Conservation (phyloP, 2,888 invertebrate genomes). For the Rutpela maculata region DNA sequence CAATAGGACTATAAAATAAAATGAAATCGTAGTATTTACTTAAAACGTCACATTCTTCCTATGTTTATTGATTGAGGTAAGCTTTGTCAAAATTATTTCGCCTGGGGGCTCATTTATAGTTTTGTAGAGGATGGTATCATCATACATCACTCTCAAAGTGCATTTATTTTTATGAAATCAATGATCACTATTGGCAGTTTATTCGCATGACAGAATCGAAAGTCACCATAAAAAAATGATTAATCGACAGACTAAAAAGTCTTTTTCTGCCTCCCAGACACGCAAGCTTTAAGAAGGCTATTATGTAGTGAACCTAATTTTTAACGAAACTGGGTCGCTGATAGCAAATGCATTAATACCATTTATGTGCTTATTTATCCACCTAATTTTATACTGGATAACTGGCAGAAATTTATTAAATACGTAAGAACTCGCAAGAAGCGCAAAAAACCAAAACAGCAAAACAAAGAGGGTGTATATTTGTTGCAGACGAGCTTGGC, state of each 20-base stretch:
- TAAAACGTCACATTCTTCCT: neutral
- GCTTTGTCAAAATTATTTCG: neutral
- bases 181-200: slow-evolving; percentile 18
- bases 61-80: neutral
- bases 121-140: neutral
- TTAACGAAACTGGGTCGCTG: slow-evolving; percentile 3
- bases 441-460: no score
- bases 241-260: slow-evolving; percentile 20
- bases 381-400: neutral
- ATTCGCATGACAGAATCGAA: slow-evolving; percentile 26
- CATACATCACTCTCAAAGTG: slow-evolving; percentile 1
- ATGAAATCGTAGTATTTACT: neutral
- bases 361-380: neutral
- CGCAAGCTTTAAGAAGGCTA: slow-evolving; percentile 4
- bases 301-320: slow-evolving; percentile 7
- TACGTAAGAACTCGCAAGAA: no score
- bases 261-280: slow-evolving; percentile 3
- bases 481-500: no score
- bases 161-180: slow-evolving; percentile 11
- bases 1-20: neutral
- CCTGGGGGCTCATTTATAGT: neutral
- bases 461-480: no score
- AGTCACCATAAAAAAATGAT: slow-evolving; percentile 29
- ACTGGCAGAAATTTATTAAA: no score
- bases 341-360: slow-evolving; percentile 1